Evolutionary conservation across 2,797 vertebrate species (phyloP), one percentile per base, ranked within the genome.

Genomic region (Pteropus rufus): DNA sequence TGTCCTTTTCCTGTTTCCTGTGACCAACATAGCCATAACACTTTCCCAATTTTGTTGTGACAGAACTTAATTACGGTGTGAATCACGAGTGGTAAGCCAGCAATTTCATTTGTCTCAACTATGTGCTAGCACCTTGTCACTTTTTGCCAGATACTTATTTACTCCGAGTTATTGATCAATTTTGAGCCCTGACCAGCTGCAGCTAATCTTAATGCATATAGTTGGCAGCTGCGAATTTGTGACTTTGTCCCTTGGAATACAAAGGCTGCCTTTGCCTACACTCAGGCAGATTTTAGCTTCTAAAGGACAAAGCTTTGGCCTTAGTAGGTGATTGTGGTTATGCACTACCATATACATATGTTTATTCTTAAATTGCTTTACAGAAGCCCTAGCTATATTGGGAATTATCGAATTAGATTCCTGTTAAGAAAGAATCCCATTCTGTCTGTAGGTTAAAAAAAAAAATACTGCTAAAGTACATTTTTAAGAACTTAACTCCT

Each of bases 181-280:
- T 96, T 96, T 94, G 94, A 94, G 69, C 77, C 52, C 77, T 67
- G 75, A 67, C 93, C 94, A 97, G 84, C 81, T 96, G 90, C 70
- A 91, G 73, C 92, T 97, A 97, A 97, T 97, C 96, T 93, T 97
- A 97, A 95, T 91, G 93, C 96, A 97, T 97, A 97, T 96, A 97
- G 91, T 90, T 95, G 93, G 95, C 95, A 97, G 92, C 94, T 97
- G 93, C 82, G 92, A 96, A 70, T 94, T 96, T 97, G 93, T 94
- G 95, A 97, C 97, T 97, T 97, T 97, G 92, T 84, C 90, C 91
- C 93, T 92, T 96, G 73, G 64, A 97, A 95, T 94, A 97, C 91
- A 94, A 93, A 97, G 67, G 62, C 79, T 80, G 81, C 41, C 89
- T 97, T 92, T 97, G 81, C 96, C 91, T 82, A 94, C 58, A 70